phyloP scores from a whole-genome alignment of 2,797 vertebrate genomes.

The Decapterus maruadsi region DNA sequence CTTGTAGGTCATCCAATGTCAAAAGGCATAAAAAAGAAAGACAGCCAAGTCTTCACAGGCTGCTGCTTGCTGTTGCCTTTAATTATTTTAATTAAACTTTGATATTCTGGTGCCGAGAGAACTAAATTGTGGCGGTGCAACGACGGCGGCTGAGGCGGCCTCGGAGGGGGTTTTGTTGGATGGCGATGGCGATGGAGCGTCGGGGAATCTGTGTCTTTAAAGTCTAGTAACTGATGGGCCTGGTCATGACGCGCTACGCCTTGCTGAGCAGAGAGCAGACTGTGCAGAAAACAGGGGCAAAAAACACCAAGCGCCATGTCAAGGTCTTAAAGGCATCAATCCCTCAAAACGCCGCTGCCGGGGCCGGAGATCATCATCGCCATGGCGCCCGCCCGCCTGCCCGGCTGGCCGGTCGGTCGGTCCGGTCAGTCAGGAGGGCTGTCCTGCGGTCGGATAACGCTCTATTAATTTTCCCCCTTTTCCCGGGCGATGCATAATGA shows the following conservation, averaged over 20 bases:
- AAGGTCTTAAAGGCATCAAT: constrained; percentile 88
- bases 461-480: constrained; percentile 90
- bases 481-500: constrained; percentile 88
- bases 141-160: constrained; percentile 58
- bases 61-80: constrained; percentile 97
- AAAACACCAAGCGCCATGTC: constrained; percentile 84
- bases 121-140: constrained; percentile 73
- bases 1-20: constrained; percentile 95
- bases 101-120: constrained; percentile 89
- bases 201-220: constrained; percentile 49
- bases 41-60: constrained; percentile 95
- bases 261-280: constrained; percentile 84
- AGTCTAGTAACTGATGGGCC: constrained; percentile 76
- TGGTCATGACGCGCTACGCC: constrained; percentile 87
- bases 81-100: constrained; percentile 99
- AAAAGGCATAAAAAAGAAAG: constrained; percentile 90
- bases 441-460: constrained; percentile 90
- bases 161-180: constrained; percentile 74
- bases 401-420: too few species aligned
- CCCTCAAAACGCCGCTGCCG: constrained; percentile 80
- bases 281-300: constrained; percentile 73
- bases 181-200: constrained; percentile 44
- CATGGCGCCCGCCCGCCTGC: too few species aligned
- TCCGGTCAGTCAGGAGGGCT: constrained; percentile 56
- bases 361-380: constrained; percentile 64